Evolutionary conservation across 2,888 invertebrate species (phyloP).

Genomic region (Oscheius sp.): DNA sequence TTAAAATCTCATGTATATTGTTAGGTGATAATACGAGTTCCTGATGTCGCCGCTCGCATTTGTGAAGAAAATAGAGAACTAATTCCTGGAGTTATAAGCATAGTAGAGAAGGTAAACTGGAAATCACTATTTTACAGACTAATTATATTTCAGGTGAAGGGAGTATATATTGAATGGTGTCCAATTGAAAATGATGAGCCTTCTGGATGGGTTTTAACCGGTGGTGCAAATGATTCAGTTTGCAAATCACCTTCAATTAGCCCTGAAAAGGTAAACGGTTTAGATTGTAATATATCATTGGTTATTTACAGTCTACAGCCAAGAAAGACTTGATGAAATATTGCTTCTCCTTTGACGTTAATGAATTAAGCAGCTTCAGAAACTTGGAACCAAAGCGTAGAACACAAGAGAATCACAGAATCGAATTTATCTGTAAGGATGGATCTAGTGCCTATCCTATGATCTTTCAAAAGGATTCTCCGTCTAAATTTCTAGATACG

Average conservation of each 20-base stretch:
- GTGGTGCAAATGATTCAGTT: constrained; percentile 24
- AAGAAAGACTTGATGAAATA: constrained; percentile 20
- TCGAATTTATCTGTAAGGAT: constrained; percentile 78
- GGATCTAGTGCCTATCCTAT: constrained; percentile 82
- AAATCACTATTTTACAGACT: not conserved
- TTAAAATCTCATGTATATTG: not conserved
- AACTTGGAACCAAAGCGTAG: constrained; percentile 55
- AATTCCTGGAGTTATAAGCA: constrained; percentile 52
- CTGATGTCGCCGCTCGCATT: constrained; percentile 47
- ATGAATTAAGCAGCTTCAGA: constrained; percentile 64
- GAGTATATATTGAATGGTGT: constrained; percentile 68
- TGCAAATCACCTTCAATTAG: not conserved
- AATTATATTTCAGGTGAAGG: constrained; percentile 45
- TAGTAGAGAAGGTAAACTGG: constrained; percentile 60
- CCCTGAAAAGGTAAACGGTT: not conserved
- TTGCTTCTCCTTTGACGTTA: constrained; percentile 63
- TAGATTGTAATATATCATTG: not conserved
- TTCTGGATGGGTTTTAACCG: constrained; percentile 50
- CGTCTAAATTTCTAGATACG: constrained; percentile 78
- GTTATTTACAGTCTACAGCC: not conserved
- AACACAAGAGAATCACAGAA: constrained; percentile 26
- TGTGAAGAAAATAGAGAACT: constrained; percentile 41
- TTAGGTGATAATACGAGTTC: constrained; percentile 38
- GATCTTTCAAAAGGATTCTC: constrained; percentile 87
- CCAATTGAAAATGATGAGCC: constrained; percentile 52